Percentiles rank a stretch among this genome's conserved stretches.
phyloP scores from a whole-genome alignment of 2,888 invertebrate species.

The Xylota segnis region DNA sequence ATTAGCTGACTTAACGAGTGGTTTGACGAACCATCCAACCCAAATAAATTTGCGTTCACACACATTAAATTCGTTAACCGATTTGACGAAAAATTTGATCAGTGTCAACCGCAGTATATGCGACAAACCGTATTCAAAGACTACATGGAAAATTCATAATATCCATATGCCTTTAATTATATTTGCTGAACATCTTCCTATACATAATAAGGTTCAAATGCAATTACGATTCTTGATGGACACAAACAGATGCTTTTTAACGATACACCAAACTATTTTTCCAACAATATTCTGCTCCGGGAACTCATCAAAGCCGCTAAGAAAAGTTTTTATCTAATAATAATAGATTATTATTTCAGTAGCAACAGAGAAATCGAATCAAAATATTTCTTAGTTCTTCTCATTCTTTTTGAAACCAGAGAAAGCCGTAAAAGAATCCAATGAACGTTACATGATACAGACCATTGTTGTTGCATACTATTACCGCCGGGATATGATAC shows the following conservation, averaged over 20 bases:
- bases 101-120: no score
- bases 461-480: not conserved
- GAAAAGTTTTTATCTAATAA: conserved; percentile 1
- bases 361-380: conserved; percentile 3
- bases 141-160: no score
- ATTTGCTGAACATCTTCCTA: not conserved
- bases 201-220: not conserved
- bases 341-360: not conserved
- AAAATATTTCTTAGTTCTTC: not conserved
- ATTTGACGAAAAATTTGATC: no score
- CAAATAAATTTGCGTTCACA: no score
- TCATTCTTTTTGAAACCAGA: not conserved
- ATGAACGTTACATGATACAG: not conserved
- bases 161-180: not conserved
- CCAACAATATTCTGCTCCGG: not conserved
- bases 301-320: not conserved
- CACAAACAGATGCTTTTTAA: not conserved
- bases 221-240: not conserved
- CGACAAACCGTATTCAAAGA: no score
- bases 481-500: not conserved
- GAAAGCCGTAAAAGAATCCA: not conserved
- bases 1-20: no score
- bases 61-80: no score
- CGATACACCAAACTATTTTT: not conserved
- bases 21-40: no score